Evolutionary conservation across 1,140 invertebrate genomes (phyloP), one percentile per base, ranked within the genome.

Genomic region (Drepana arcuata): DNA sequence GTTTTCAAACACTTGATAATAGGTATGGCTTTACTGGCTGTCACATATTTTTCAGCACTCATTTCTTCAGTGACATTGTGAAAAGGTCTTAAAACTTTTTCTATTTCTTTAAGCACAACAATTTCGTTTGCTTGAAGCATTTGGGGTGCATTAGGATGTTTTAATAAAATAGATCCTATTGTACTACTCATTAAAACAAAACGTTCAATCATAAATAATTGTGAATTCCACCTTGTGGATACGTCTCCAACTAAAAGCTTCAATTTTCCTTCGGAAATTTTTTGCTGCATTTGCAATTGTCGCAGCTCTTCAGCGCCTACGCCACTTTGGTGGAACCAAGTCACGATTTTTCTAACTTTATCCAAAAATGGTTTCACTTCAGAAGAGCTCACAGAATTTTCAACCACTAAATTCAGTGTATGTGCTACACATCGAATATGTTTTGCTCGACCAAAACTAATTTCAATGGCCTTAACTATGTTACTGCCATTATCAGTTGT

Each of bases 281-380:
- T 57, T 52, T 48, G 11, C 32, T 13, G 14, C 25, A 13, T 48
- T 51, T 51, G 44, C 14, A 25, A 18, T 27, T 48, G 12, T 56
- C 39, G 33, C 38, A 51, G 41, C 46, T 48, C 9, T 2, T 44
- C 52, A 30, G 48, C 43, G 34, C 9, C 43, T 33, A 50, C 48
- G 32, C 44, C 44, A 16, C 52, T 56, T 27, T 50, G 46, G 31
- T 49, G 58, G 41, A 65, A 64, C 41, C 53, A 63, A 11, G 39
- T 54, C 16, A 70, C 59, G 34, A 69, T 70, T 49, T 41, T 51
- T 28, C 52, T 57, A 21, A 66, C 46, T 43, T 61, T 65, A 36
- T 48, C 47, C 30, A 66, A 27, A 14, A 68, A 48, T 16, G 41
- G 28, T 48, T 42, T 48, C 16, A 53, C 34, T 35, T 50, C 53